A percentile compares a stretch with the other conserved stretches of the same genome.
phyloP scores from a whole-genome alignment of 1,140 invertebrate species.

The Meteorus sp. region DNA sequence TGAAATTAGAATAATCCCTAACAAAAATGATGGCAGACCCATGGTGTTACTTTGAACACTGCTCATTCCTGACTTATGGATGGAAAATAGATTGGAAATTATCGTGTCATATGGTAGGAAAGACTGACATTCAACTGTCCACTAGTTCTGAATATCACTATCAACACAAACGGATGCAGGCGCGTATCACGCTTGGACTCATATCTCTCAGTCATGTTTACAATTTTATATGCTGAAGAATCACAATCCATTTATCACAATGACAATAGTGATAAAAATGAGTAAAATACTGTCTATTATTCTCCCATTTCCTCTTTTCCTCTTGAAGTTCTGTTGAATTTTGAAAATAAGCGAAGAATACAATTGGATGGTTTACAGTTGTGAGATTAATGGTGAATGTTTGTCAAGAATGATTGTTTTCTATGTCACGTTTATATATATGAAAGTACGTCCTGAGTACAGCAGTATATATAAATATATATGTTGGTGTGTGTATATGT shows the following conservation, averaged over 20 bases:
- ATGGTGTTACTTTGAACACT: no score
- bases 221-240: neutral
- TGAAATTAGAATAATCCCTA: no score
- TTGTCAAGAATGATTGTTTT: no score
- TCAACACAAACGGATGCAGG: constrained; percentile 8
- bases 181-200: neutral
- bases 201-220: neutral
- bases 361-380: no score
- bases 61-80: no score
- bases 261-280: neutral
- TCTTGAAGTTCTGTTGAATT: no score
- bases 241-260: neutral
- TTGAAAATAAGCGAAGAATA: no score
- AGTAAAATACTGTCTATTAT: no score
- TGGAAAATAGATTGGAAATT: neutral
- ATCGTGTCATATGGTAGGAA: neutral
- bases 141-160: neutral
- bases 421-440: neutral
- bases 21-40: neutral
- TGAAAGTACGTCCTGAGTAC: neutral
- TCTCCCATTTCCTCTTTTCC: no score
- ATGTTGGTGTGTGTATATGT: no score
- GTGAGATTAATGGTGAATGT: no score
- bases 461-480: neutral
- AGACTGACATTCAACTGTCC: neutral